Percentiles rank a stretch among this genome's conserved stretches.
These are phyloP conservation scores for Lissocephala sabroskyi DNA, from an alignment of 2,888 invertebrate genomes.

Conservation along the genomic window DNA sequence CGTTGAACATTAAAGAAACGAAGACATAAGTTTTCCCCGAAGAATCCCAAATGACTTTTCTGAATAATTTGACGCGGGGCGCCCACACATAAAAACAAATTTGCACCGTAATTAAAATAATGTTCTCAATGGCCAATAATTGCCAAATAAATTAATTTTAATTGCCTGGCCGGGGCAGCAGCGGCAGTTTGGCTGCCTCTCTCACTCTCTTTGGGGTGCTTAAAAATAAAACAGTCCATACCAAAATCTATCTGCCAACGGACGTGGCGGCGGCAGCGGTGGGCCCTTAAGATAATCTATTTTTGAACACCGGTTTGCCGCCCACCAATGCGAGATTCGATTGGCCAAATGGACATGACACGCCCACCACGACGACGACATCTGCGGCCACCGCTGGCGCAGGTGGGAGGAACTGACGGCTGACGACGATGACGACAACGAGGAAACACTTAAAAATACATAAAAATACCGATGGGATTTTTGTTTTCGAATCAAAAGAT, in stretches of 20 bases:
- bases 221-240: slow-evolving; percentile 28
- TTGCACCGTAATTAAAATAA: slow-evolving; percentile 56
- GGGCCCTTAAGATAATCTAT: neutral
- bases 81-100: too few species aligned
- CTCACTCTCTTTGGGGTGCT: too few species aligned
- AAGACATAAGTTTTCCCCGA: too few species aligned
- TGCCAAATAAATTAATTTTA: slow-evolving; percentile 62
- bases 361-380: too few species aligned
- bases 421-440: neutral
- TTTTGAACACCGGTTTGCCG: slow-evolving; percentile 11
- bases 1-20: neutral
- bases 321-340: slow-evolving; percentile 18
- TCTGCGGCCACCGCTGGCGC: neutral
- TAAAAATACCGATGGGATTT: slow-evolving; percentile 49
- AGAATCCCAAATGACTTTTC: too few species aligned
- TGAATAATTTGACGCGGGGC: too few species aligned
- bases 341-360: too few species aligned
- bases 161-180: slow-evolving; percentile 17
- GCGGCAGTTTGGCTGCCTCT: neutral
- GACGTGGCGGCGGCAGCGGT: too few species aligned
- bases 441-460: slow-evolving; percentile 58
- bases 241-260: neutral
- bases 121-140: slow-evolving; percentile 58
- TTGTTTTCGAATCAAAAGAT: neutral
- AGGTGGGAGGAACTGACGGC: slow-evolving; percentile 1